A percentile compares a stretch with the other conserved stretches of the same genome.
Conservation (phyloP, 2,113 vertebrate species). For the Aleadryas rufinucha region DNA sequence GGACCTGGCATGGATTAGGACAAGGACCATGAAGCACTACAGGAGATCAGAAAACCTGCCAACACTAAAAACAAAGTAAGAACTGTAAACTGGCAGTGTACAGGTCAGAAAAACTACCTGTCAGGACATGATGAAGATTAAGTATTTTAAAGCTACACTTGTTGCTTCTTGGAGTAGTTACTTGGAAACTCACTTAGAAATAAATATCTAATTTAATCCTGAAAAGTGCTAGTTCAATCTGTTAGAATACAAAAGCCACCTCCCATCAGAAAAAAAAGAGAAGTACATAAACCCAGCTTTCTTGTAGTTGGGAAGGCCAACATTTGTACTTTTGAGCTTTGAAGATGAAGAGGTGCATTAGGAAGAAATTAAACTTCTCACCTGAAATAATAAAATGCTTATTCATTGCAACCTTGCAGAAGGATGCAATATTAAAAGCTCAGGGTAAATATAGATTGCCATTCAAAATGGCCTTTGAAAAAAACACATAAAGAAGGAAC, state of each 20-base stretch:
- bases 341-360: not conserved
- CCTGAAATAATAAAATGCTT: not conserved
- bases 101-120: not conserved
- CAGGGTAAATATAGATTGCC: not conserved
- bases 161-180: not conserved
- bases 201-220: not conserved
- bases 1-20: not conserved
- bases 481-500: not conserved
- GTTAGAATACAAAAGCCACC: not conserved
- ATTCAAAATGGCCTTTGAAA: not conserved
- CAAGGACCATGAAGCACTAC: not conserved
- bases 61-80: not conserved
- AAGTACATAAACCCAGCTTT: accelerated
- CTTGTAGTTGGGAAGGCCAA: not conserved
- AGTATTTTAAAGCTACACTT: not conserved
- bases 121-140: not conserved
- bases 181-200: not conserved
- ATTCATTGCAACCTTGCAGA: not conserved
- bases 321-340: not conserved
- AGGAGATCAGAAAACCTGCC: not conserved
- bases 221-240: not conserved
- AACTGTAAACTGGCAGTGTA: not conserved
- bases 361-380: not conserved
- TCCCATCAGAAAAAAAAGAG: not conserved
- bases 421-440: not conserved